Evolutionary conservation across 1,140 invertebrate genomes (phyloP), one percentile per base, ranked within the genome.

Genomic region (Trialeurodes vaporariorum): DNA sequence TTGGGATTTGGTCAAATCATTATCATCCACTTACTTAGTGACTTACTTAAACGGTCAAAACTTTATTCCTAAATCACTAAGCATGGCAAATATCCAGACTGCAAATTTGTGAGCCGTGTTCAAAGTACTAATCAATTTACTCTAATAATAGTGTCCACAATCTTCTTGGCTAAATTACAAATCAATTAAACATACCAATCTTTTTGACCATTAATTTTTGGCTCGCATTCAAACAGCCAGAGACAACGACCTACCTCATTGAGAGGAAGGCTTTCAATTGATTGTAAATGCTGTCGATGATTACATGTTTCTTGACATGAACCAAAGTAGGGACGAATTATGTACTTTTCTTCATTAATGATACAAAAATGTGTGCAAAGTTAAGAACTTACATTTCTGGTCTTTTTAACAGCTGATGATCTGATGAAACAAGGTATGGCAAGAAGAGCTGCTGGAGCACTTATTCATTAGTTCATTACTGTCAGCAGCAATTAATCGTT

Each of bases 121-220:
- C 17, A 17, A 49, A 49, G 5, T 49, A 49, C 34, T 49, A 49
- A 49, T 49, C 34, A 49, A 49, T 49, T 49, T 49, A 49, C 34
- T 49, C 34, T 49, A 49, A 49, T 49, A 49, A 49, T 49, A 49
- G 34, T 49, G 34, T 49, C 34, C 34, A 49, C 34, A 49, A 49
- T 49, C 34, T 49, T 49, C 34, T 49, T 49, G 34, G 34, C 34
- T 49, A 49, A 49, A 49, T 49, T 49, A 49, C 34, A 49, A 49
- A 49, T 49, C 34, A 49, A 49, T 49, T 49, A 49, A 49, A 49
- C 34, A 49, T 49, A 49, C 34, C 34, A 49, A 49, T 49, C 34
- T 49, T 49, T 49, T 49, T 49, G 17, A 49, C 34, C 34, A 49
- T 49, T 49, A 49, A 49, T 49, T 49, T 49, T 49, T 49, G 34